Base-by-base conservation (phyloP, 1,140 invertebrate species). In the Holotrichia oblita region DNA sequence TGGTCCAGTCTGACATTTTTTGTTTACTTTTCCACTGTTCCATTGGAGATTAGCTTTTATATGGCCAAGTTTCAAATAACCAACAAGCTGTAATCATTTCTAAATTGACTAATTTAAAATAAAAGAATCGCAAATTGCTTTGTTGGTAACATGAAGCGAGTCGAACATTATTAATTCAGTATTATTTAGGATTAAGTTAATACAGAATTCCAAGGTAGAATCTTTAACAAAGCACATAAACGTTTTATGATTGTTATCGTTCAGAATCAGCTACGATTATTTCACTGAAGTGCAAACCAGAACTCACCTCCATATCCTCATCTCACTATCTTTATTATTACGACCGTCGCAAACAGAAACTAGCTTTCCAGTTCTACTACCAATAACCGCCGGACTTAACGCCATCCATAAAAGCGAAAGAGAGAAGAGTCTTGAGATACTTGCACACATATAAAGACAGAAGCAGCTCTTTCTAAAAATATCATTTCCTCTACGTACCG, bases 331-430 rank as follows among this genome's bases (percentile, higher is more conserved):
- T 64, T 64, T 64, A 64, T 64, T 64, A 64, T 27, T 48, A 27
- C 20, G 61, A 20, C 20, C 61, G 61, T 20, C 3, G 61, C 61
- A 64, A 64, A 64, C 61, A 64, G 61, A 64, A 64, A 64, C 61
- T 64, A 64, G 61, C 61, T 64, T 64, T 64, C 61, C 61, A 64
- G 61, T 64, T 64, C 24, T 64, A 64, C 61, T 64, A 64, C 61
- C 61, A 64, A 64, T 64, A 64, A 64, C 61, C 22, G 61, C 61
- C 20, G 61, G 61, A 64, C 22, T 64, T 64, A 64, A 64, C 61
- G 61, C 61, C 61, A 20, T 22, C 61, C 17, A 64, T 64, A 64
- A 64, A 64, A 64, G 61, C 61, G 61, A 24, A 64, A 6, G 20
- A 27, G 24, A 64, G 61, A 64, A 64, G 61, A 48, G 8, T 48